Base-by-base conservation (phyloP, 2,113 vertebrate species). In the Limanda limanda region DNA sequence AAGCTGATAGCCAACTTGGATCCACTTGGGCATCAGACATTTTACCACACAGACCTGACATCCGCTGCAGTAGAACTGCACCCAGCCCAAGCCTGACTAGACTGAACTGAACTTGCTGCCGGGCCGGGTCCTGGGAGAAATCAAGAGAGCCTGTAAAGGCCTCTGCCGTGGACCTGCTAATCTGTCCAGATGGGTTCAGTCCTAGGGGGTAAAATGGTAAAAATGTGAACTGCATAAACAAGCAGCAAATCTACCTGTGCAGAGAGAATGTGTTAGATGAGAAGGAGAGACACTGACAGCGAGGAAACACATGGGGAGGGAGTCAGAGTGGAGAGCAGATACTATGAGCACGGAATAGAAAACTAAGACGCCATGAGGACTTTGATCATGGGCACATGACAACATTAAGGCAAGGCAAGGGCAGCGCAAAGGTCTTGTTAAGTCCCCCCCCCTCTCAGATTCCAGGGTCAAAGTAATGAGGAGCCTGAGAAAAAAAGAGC, bases 361-460 rank as follows among this genome's bases (percentile, higher is more conserved):
- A 75, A 70, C 15, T 48, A 62, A 79, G 77, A 83, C 27, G 47
- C 20, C 54, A 64, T 11, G 56, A 55, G 52, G 59, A 35, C 81
- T 91, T 76, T 89, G 82, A 91, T 91, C 81, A 68, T 21, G 40
- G 24, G 27, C 51, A 71, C 72, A 61, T 54, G 65, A 71, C 68
- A 63, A 51, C 57, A 79, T 81, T 82, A 71, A 74, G 71, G 71
- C 71, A 8, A 10, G 55, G 58, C 61, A 72, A 72, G 51, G 59
- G 47, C 69, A 57, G 23, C 5, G 67, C 18, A 54, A 59, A 37
- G 31, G 61, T 62, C 78, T 23, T 54, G 20, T 40, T 54, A 63
- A 71, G 23, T 17, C 58, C 25, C 52, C 63, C 70, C 58, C 25
- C 52, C 60, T 62, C 68, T 61, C 35, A 48, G 54, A 78, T 76